phyloP scores from a whole-genome alignment of 2,888 invertebrate genomes.

The Synergus itoensis region DNA sequence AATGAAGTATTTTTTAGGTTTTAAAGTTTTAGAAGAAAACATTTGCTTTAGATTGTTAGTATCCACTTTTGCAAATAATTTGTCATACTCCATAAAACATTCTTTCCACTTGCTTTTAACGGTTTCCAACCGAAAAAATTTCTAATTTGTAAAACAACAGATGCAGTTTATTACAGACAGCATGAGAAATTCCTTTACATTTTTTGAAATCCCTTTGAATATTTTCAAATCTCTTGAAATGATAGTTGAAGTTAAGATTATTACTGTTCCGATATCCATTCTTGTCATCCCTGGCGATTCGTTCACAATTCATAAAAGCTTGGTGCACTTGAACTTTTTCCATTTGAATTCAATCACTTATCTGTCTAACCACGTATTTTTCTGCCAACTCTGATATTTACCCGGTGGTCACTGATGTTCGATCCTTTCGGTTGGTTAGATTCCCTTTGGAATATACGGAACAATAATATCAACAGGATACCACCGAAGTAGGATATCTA shows the following conservation, averaged over 20 bases:
- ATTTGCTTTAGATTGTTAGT: no score
- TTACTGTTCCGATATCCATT: background rate
- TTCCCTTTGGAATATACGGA: slow-evolving; percentile 13
- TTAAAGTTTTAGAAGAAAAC: no score
- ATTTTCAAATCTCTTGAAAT: no score
- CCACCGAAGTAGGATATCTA: slow-evolving; percentile 54
- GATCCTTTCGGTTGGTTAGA: background rate
- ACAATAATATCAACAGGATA: slow-evolving; percentile 16
- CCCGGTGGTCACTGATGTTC: background rate
- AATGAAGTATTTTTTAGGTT: no score
- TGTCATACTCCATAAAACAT: no score
- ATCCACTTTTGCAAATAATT: no score
- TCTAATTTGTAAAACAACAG: no score
- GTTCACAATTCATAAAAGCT: background rate
- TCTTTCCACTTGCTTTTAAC: no score
- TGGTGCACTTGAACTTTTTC: background rate
- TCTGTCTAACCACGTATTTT: background rate
- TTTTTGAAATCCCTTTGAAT: no score
- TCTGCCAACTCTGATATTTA: background rate
- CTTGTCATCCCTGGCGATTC: background rate
- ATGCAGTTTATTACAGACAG: no score
- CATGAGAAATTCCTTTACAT: no score
- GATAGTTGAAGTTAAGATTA: background rate
- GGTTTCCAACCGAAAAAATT: no score
- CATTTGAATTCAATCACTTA: background rate